These are phyloP conservation scores for Clarias pachynema DNA, from an alignment of 2,797 vertebrate species.

Conservation along the genomic window DNA sequence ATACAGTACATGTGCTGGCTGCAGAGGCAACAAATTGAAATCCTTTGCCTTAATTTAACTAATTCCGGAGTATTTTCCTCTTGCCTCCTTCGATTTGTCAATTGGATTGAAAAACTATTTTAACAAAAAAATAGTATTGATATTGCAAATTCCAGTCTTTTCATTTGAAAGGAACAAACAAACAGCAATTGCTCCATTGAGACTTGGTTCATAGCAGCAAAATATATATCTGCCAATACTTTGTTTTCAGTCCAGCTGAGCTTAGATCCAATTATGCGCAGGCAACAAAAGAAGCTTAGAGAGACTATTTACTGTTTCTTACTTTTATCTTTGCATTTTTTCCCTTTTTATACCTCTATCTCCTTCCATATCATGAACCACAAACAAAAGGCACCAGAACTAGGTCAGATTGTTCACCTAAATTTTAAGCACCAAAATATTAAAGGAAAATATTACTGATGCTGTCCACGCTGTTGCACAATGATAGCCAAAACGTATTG, in stretches of 20 bases:
- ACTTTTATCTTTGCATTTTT: conserved; percentile 22
- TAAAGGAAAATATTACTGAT: neutral
- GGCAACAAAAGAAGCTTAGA: conserved; percentile 29
- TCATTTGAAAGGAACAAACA: conserved; percentile 44
- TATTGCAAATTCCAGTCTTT: conserved; percentile 48
- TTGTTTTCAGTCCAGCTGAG: conserved; percentile 48
- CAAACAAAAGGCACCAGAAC: conserved; percentile 7
- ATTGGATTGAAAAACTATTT: conserved; percentile 30
- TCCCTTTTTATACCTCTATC: neutral
- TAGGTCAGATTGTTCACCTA: conserved; percentile 12
- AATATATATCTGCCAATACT: conserved; percentile 48
- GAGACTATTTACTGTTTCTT: conserved; percentile 27
- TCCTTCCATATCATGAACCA: conserved; percentile 3
- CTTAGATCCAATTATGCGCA: conserved; percentile 51
- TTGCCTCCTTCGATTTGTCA: conserved; percentile 4
- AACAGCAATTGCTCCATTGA: conserved; percentile 32
- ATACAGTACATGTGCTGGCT: neutral
- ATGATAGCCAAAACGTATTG: neutral
- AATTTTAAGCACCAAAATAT: neutral
- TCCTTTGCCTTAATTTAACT: conserved; percentile 25
- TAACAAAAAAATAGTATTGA: conserved; percentile 39
- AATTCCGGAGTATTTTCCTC: conserved; percentile 43
- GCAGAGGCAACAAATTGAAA: conserved; percentile 28
- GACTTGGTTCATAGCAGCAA: conserved; percentile 34
- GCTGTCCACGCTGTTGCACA: neutral